Percentiles rank a stretch among this genome's conserved stretches.
Conservation (phyloP, 2,888 invertebrate species). For the Neoascia interrupta region DNA sequence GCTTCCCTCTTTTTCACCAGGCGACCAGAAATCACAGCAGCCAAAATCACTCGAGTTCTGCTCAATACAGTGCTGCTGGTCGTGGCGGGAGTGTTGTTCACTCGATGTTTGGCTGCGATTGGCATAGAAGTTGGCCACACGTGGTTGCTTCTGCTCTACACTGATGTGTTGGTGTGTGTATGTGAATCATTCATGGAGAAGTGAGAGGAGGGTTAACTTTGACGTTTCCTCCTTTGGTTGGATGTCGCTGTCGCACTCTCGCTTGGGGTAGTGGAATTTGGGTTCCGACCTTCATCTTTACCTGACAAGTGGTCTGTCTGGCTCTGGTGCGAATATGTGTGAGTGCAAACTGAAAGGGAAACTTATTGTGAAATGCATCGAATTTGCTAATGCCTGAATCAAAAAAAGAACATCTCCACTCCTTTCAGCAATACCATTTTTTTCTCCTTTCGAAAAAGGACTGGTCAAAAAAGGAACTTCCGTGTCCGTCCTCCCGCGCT, state of each 20-base stretch:
- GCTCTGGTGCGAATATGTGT: not conserved
- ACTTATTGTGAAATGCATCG: constrained; percentile 7
- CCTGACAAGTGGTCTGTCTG: no score
- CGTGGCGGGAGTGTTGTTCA: constrained; percentile 45
- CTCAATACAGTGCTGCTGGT: not conserved
- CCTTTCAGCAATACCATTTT: not conserved
- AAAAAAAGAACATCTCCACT: no score
- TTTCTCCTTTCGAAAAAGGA: constrained; percentile 31
- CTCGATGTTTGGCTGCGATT: constrained; percentile 51
- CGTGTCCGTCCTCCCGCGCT: no score
- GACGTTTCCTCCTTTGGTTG: constrained; percentile 58
- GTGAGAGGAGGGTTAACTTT: constrained; percentile 54
- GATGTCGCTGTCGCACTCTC: not conserved
- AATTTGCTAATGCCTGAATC: no score
- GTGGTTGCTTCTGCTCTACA: constrained; percentile 17
- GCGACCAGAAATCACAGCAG: constrained; percentile 74
- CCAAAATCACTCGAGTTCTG: constrained; percentile 17
- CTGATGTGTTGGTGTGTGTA: constrained; percentile 3
- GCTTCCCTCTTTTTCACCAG: constrained; percentile 80
- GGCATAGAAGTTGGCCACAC: constrained; percentile 50
- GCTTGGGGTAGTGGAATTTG: constrained; percentile 47
- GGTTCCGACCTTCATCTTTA: no score
- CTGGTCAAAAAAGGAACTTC: no score
- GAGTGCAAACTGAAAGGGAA: constrained; percentile 18
- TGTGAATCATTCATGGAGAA: constrained; percentile 47